phyloP scores from a whole-genome alignment of 2,797 vertebrate genomes.

The Carapus acus region DNA sequence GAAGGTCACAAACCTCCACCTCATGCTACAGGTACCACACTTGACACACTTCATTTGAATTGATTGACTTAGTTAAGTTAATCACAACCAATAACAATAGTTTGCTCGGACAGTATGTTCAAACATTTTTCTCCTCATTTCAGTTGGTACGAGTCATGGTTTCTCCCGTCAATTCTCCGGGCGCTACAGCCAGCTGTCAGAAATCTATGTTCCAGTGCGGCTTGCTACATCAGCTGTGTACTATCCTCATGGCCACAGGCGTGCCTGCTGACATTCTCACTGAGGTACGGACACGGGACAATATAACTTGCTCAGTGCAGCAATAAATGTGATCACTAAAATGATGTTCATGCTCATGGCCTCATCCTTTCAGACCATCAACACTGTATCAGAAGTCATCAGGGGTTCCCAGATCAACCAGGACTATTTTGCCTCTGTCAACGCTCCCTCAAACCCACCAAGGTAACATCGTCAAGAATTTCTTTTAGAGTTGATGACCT shows the following conservation, averaged over 20 bases:
- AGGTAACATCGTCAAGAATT: constrained; percentile 75
- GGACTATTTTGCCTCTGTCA: constrained; percentile 98
- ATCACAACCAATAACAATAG: too few relatives aligned
- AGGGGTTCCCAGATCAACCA: constrained; percentile 95
- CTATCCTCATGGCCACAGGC: constrained; percentile 95
- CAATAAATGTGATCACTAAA: not conserved
- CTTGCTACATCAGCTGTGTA: constrained; percentile 93
- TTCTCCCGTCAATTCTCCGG: constrained; percentile 92
- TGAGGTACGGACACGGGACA: constrained; percentile 74
- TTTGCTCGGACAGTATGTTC: too few relatives aligned
- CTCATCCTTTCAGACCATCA: constrained; percentile 84
- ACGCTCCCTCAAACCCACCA: constrained; percentile 95
- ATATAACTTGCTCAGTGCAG: too few relatives aligned
- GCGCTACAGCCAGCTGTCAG: constrained; percentile 92
- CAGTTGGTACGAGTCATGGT: constrained; percentile 93
- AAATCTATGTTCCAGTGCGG: constrained; percentile 95
- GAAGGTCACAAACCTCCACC: constrained; percentile 96
- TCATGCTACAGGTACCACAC: constrained; percentile 90
- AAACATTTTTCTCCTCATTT: not conserved
- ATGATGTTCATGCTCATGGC: not conserved
- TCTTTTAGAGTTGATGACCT: too few relatives aligned
- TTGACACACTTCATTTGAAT: too few relatives aligned
- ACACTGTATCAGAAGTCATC: constrained; percentile 98
- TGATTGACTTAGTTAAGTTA: too few relatives aligned
- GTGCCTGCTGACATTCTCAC: constrained; percentile 97